These are phyloP conservation scores for Drosophila pegasa DNA, from an alignment of 2,888 invertebrate genomes.

Conservation along the genomic window DNA sequence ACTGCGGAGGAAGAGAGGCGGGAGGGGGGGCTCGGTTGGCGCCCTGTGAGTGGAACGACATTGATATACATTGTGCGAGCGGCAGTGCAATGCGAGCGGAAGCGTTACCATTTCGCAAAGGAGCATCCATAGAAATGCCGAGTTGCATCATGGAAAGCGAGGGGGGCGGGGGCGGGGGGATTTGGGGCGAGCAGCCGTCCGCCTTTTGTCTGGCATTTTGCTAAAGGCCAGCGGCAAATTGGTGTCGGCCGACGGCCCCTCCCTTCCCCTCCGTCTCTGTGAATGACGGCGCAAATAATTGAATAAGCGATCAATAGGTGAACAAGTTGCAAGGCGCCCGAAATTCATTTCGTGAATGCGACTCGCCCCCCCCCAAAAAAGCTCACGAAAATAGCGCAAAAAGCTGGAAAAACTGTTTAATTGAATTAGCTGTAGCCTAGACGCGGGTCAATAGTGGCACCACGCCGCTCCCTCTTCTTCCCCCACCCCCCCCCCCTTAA, in stretches of 20 bases:
- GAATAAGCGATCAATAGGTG: conserved; percentile 75
- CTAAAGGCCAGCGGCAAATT: conserved; percentile 36
- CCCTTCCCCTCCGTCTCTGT: conserved; percentile 3
- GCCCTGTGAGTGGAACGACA: conserved; percentile 13
- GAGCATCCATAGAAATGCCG: conserved; percentile 75
- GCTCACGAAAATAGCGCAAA: conserved; percentile 22
- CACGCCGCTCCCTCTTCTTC: neutral
- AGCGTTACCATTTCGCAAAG: conserved; percentile 35
- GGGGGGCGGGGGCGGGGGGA: neutral
- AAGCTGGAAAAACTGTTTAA: conserved; percentile 49
- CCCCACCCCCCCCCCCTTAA: neutral
- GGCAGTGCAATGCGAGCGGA: conserved; percentile 51
- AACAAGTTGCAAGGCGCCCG: conserved; percentile 51
- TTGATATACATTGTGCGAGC: conserved; percentile 54
- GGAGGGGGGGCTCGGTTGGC: no score
- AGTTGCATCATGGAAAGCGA: conserved; percentile 61
- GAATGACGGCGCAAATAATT: conserved; percentile 71
- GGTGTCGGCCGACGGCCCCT: conserved; percentile 30
- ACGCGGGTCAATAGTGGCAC: conserved; percentile 34
- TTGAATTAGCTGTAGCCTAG: conserved; percentile 60
- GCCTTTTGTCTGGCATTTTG: conserved; percentile 60
- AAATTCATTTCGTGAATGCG: conserved; percentile 28
- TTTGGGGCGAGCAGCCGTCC: conserved; percentile 24
- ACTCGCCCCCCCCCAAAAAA: conserved; percentile 16
- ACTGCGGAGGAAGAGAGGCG: conserved; percentile 10